Evolutionary conservation across 2,113 vertebrate species (phyloP).

Genomic region (Cariama cristata): DNA sequence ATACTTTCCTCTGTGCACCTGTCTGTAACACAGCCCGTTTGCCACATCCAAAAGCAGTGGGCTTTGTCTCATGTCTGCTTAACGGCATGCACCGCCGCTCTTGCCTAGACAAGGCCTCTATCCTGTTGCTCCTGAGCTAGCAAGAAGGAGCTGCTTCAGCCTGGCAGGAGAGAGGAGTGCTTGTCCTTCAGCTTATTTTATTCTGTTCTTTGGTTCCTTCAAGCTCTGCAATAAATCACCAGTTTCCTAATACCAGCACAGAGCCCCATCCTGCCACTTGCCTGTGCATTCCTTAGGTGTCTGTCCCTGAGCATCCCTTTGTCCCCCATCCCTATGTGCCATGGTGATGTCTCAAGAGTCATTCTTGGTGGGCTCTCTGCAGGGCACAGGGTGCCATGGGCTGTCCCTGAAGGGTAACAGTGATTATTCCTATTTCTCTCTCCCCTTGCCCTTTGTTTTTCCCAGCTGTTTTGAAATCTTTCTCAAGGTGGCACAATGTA

Average conservation of each 20-base stretch:
- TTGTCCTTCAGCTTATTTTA: background rate
- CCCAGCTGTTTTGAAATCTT: background rate
- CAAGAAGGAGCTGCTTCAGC: background rate
- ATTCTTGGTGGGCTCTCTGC: background rate
- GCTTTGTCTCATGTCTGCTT: background rate
- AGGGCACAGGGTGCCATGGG: background rate
- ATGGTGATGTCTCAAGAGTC: background rate
- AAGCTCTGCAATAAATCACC: background rate
- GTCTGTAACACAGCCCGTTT: background rate
- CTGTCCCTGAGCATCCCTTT: background rate
- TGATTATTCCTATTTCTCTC: background rate
- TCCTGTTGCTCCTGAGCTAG: background rate
- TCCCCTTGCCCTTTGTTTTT: accelerated
- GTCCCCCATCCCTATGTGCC: background rate
- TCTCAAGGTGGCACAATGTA: background rate
- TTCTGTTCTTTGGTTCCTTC: background rate
- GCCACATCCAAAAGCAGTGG: background rate
- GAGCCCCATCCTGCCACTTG: background rate
- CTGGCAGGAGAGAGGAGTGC: background rate
- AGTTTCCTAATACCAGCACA: background rate
- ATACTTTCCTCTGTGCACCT: background rate
- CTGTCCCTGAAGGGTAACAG: background rate
- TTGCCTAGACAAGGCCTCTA: background rate
- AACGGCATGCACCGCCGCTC: accelerated
- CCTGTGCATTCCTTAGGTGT: background rate